Conservation (phyloP, 2,113 vertebrate species). For the Pyrgilauda ruficollis region DNA sequence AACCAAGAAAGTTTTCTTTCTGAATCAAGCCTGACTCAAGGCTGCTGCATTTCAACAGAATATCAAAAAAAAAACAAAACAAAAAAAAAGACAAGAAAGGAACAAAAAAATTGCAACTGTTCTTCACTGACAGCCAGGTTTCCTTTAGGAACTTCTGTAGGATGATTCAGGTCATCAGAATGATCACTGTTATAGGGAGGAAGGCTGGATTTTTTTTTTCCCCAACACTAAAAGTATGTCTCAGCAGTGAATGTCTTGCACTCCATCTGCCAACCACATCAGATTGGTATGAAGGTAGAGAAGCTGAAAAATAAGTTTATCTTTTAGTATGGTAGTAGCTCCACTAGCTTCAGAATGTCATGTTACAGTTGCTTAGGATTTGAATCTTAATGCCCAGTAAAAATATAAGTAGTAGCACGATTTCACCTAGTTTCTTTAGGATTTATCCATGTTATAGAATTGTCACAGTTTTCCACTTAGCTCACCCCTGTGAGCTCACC, state of each 20-base stretch:
- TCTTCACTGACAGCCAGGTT: constrained; percentile 35
- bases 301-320: constrained; percentile 41
- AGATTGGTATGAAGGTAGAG: constrained; percentile 54
- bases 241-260: constrained; percentile 53
- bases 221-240: constrained; percentile 3
- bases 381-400: constrained; percentile 41
- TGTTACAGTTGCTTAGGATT: constrained; percentile 44
- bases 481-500: neutral
- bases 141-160: constrained; percentile 42
- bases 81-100: constrained; percentile 2
- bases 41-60: constrained; percentile 63
- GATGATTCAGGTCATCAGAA: constrained; percentile 54
- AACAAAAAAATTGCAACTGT: neutral
- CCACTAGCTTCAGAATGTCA: constrained; percentile 58
- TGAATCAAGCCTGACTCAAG: constrained; percentile 66
- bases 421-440: constrained; percentile 47
- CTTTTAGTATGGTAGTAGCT: constrained; percentile 47
- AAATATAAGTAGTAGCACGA: constrained; percentile 15
- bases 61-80: constrained; percentile 10
- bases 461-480: constrained; percentile 33
- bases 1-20: constrained; percentile 58
- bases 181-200: constrained; percentile 31
- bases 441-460: constrained; percentile 50
- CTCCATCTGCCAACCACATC: constrained; percentile 29
- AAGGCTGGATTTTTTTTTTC: constrained; percentile 47